A percentile compares a stretch with the other conserved stretches of the same genome.
Conservation (phyloP, 1,140 invertebrate species). For the Aphidius gifuensis region DNA sequence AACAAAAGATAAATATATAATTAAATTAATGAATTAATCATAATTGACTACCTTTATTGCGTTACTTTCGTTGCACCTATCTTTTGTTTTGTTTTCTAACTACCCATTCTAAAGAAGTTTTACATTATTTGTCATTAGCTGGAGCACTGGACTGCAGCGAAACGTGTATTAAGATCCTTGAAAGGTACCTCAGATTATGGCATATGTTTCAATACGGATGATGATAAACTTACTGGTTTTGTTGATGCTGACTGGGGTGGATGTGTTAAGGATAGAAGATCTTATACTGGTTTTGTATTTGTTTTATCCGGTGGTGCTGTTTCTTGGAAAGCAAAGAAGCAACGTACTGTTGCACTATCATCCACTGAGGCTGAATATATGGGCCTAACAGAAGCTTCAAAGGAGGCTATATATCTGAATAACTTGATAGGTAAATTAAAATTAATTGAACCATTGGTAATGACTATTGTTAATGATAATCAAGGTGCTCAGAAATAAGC, state of each 20-base stretch:
- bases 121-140: neutral
- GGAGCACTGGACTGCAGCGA: slow-evolving; percentile 36
- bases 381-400: slow-evolving; percentile 27
- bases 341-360: slow-evolving; percentile 43
- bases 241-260: slow-evolving; percentile 36
- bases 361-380: slow-evolving; percentile 45
- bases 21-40: no score
- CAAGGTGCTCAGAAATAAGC: slow-evolving; percentile 14
- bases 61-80: no score
- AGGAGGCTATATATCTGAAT: slow-evolving; percentile 33
- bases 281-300: slow-evolving; percentile 37
- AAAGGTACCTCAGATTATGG: slow-evolving; percentile 35
- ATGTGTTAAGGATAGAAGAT: slow-evolving; percentile 30
- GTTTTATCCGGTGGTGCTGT: slow-evolving; percentile 28
- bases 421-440: slow-evolving; percentile 16
- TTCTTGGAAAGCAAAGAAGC: slow-evolving; percentile 40
- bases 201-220: slow-evolving; percentile 19
- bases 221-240: slow-evolving; percentile 21
- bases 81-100: no score
- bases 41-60: no score
- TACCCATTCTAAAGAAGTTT: no score
- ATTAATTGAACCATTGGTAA: neutral
- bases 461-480: slow-evolving; percentile 16
- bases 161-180: slow-evolving; percentile 40
- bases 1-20: no score